Percentiles rank a stretch among this genome's conserved stretches.
phyloP scores from a whole-genome alignment of 2,888 invertebrate species.

The Chaetogeoica ovagalla region DNA sequence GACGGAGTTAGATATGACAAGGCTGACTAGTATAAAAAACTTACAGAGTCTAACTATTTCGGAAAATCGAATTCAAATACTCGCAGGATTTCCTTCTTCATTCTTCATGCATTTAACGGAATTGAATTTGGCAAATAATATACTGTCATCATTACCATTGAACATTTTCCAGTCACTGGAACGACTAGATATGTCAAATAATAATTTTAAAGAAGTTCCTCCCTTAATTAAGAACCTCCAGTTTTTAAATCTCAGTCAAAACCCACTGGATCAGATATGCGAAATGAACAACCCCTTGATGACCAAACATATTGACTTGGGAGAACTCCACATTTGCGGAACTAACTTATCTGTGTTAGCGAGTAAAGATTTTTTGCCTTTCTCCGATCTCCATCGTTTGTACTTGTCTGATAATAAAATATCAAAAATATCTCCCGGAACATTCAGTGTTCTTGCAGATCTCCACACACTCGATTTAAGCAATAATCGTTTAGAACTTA shows the following conservation, averaged over 20 bases:
- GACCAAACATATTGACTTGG: slow-evolving; percentile 54
- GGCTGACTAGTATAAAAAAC: slow-evolving; percentile 74
- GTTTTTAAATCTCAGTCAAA: slow-evolving; percentile 80
- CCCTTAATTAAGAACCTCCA: slow-evolving; percentile 73
- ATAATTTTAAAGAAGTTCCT: slow-evolving; percentile 79
- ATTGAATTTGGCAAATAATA: slow-evolving; percentile 77
- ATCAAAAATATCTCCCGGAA: slow-evolving; percentile 79
- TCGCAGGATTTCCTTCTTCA: slow-evolving; percentile 75
- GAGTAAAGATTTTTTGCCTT: slow-evolving; percentile 82
- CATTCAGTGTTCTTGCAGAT: slow-evolving; percentile 76
- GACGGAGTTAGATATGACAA: slow-evolving; percentile 74
- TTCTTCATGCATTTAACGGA: slow-evolving; percentile 74
- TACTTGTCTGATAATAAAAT: slow-evolving; percentile 75
- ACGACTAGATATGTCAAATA: slow-evolving; percentile 76
- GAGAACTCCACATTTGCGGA: slow-evolving; percentile 75
- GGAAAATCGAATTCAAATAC: slow-evolving; percentile 73
- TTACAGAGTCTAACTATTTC: slow-evolving; percentile 75
- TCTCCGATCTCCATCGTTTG: slow-evolving; percentile 75
- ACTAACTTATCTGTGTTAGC: slow-evolving; percentile 82
- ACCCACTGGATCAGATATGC: slow-evolving; percentile 76
- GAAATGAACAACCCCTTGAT: slow-evolving; percentile 58
- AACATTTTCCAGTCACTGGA: slow-evolving; percentile 78
- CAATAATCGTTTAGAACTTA: slow-evolving; percentile 77
- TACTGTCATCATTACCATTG: slow-evolving; percentile 74
- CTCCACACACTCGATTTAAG: slow-evolving; percentile 79